Evolutionary conservation across 2,797 vertebrate genomes (phyloP).

Genomic region (Sebastes diaconus): DNA sequence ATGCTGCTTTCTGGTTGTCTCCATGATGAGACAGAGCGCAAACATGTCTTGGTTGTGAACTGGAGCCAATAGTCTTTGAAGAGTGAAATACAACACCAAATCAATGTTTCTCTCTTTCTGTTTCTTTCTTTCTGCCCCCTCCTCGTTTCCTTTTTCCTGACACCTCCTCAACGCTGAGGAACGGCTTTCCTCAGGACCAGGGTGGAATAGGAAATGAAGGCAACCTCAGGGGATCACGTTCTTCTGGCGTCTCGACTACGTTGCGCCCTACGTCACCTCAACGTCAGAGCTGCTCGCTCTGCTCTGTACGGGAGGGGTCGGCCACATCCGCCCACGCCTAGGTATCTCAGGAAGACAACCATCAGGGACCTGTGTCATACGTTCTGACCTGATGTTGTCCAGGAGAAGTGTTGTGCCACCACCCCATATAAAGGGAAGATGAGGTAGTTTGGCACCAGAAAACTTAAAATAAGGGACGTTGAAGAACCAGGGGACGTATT

Average conservation of each 20-base stretch:
- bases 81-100: constrained; percentile 52
- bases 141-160: not conserved
- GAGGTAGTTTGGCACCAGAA: not conserved
- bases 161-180: not conserved
- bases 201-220: constrained; percentile 28
- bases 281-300: constrained; percentile 20
- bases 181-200: not conserved
- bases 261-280: constrained; percentile 17
- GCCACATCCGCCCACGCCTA: constrained; percentile 6
- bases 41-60: constrained; percentile 17
- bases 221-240: not conserved
- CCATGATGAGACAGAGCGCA: not conserved
- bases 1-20: constrained; percentile 7
- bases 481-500: not conserved
- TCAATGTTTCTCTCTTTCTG: constrained; percentile 36
- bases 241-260: constrained; percentile 75
- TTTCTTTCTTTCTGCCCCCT: not conserved
- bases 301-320: not conserved
- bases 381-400: not conserved
- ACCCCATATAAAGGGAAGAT: not conserved
- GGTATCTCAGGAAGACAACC: not conserved
- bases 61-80: constrained; percentile 47
- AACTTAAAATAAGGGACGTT: not conserved
- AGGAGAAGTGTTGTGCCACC: not conserved
- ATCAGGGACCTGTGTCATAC: not conserved